phyloP scores from a whole-genome alignment of 2,797 vertebrate genomes.

The Simalia tracyae region DNA sequence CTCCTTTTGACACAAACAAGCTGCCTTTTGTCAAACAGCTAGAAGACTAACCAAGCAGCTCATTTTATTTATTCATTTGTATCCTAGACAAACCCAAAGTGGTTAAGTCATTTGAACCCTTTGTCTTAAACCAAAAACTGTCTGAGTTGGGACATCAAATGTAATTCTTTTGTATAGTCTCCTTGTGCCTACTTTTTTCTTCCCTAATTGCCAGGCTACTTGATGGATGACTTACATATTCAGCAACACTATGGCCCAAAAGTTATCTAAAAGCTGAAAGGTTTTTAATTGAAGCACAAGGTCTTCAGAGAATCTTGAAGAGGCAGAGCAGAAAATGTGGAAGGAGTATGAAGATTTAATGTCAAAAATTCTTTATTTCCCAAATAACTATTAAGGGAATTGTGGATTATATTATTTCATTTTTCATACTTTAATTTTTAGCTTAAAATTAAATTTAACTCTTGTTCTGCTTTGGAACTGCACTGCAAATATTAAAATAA shows the following conservation, averaged over 20 bases:
- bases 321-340: not conserved
- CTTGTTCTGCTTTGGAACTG: not conserved
- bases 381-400: not conserved
- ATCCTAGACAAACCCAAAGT: not conserved
- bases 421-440: not conserved
- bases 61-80: not conserved
- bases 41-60: not conserved
- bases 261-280: not conserved
- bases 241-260: not conserved
- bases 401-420: not conserved
- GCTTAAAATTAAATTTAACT: not conserved
- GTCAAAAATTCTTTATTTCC: not conserved
- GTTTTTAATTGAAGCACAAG: not conserved
- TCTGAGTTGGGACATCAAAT: not conserved
- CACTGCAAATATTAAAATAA: not conserved
- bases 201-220: not conserved
- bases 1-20: not conserved
- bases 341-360: not conserved
- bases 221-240: not conserved
- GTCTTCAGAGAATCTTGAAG: not conserved
- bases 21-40: not conserved
- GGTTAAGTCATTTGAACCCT: not conserved
- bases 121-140: not conserved
- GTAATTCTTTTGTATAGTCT: not conserved
- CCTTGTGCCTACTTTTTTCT: not conserved